Evolutionary conservation across 92 coral and sea anemone genomes (phyloP).

Genomic region (Phenganax marumi): DNA sequence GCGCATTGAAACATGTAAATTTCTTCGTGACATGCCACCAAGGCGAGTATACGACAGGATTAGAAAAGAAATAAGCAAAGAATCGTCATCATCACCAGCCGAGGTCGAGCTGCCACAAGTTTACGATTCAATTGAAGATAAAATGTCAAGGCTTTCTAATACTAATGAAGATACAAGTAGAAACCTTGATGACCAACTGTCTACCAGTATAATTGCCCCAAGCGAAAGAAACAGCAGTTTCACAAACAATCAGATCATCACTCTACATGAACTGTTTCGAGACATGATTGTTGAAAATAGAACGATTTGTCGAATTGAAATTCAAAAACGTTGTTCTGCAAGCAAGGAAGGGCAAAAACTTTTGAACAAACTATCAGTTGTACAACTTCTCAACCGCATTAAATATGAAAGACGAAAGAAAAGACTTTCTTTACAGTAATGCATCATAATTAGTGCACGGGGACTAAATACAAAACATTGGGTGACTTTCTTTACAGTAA

Average conservation of each 20-base stretch:
- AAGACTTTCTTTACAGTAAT: neutral
- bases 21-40: slow-evolving; percentile 21
- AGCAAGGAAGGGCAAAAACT: neutral
- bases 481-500: neutral
- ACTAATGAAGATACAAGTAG: neutral
- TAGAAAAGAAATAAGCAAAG: neutral
- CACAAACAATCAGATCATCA: neutral
- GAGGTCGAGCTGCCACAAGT: neutral
- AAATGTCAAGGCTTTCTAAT: neutral
- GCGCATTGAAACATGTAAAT: neutral
- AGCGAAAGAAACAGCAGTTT: slow-evolving; percentile 2
- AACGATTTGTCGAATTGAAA: neutral
- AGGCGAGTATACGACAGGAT: slow-evolving; percentile 4
- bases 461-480: neutral
- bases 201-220: neutral
- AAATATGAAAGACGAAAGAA: slow-evolving; percentile 4
- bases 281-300: neutral
- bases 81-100: too few species aligned
- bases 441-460: neutral
- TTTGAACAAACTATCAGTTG: neutral
- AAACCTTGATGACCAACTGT: neutral
- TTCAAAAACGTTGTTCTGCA: neutral
- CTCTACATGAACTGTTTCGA: neutral
- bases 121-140: neutral
- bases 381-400: neutral